Conservation (phyloP, 1,140 invertebrate genomes). For the Heliconius hewitsoni region DNA sequence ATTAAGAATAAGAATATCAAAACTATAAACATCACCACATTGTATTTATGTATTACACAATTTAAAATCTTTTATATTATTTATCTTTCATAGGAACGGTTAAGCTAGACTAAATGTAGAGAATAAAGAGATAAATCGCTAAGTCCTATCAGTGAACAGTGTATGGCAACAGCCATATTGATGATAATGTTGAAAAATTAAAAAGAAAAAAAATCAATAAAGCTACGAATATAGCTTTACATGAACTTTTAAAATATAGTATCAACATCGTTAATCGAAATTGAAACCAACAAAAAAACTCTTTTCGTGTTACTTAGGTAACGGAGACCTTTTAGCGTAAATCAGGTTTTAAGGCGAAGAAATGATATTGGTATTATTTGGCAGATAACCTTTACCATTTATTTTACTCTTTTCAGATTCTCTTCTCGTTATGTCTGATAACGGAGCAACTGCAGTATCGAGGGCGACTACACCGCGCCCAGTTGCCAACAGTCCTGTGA, state of each 20-base stretch:
- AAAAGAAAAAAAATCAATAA: too few species aligned
- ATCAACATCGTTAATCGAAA: neutral
- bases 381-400: neutral
- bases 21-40: neutral
- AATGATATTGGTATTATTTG: slow-evolving; percentile 16
- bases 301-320: slow-evolving; percentile 2
- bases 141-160: too few species aligned
- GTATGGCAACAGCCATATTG: too few species aligned
- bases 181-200: too few species aligned
- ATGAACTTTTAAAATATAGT: neutral
- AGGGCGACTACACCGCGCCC: slow-evolving; percentile 74
- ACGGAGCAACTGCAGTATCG: slow-evolving; percentile 67
- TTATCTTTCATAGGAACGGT: too few species aligned
- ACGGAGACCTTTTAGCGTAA: neutral
- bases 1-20: neutral
- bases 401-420: slow-evolving; percentile 55
- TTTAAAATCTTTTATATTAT: neutral
- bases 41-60: slow-evolving; percentile 10
- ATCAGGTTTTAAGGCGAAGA: neutral
- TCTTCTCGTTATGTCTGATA: slow-evolving; percentile 70
- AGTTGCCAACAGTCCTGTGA: slow-evolving; percentile 59
- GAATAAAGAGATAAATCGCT: too few species aligned
- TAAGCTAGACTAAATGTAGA: too few species aligned
- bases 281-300: neutral
- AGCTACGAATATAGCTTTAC: too few species aligned